A percentile compares a stretch with the other conserved stretches of the same genome.
Evolutionary conservation across 2,797 vertebrate species (phyloP).

Genomic region (Sebastes umbrosus): DNA sequence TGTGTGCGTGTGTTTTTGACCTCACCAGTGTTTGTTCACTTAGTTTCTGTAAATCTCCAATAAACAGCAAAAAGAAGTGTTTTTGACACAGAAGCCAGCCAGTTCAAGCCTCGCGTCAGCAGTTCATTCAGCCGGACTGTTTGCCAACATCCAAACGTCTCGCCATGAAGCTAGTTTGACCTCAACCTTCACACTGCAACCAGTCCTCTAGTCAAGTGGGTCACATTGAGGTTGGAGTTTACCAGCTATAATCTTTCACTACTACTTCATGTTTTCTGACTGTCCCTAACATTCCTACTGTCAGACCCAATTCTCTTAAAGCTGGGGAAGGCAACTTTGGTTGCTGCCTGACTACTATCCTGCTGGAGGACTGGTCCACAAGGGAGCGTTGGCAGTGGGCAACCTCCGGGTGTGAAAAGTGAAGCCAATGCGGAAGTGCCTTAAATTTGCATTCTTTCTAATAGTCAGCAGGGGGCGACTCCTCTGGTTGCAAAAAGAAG

Average conservation of each 20-base stretch:
- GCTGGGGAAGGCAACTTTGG: not conserved
- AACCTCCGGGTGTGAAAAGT: too few species aligned
- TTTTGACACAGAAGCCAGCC: not conserved
- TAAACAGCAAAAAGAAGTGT: not conserved
- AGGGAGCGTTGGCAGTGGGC: not conserved
- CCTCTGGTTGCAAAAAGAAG: too few species aligned
- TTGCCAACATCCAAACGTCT: not conserved
- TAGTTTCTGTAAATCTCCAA: not conserved
- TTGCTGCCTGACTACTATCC: not conserved
- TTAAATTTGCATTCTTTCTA: too few species aligned
- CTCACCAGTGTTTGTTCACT: conserved; percentile 2
- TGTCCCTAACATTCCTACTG: not conserved
- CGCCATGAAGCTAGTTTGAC: not conserved
- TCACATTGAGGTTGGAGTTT: not conserved
- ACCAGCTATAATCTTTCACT: not conserved
- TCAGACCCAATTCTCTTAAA: not conserved
- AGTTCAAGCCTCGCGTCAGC: not conserved
- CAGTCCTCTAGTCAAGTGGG: not conserved
- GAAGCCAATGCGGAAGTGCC: too few species aligned
- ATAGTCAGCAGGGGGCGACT: too few species aligned
- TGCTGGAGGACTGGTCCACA: not conserved
- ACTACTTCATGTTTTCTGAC: not conserved
- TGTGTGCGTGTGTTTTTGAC: not conserved
- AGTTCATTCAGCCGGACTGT: not conserved
- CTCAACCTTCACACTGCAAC: not conserved